Evolutionary conservation across 2,888 invertebrate species (phyloP).

Genomic region (Rhaphigaster nebulosa): DNA sequence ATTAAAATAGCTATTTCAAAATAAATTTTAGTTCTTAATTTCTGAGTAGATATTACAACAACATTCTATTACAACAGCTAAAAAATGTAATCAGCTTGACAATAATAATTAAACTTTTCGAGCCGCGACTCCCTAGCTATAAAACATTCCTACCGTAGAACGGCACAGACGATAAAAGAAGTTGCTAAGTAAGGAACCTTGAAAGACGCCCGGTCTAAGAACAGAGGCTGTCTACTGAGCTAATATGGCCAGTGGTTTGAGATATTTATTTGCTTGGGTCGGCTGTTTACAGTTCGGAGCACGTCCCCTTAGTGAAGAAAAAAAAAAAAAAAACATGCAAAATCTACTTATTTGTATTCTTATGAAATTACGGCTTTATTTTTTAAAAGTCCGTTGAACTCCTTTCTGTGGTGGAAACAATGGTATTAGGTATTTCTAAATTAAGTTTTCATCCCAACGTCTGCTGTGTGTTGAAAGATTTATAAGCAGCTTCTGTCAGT

Average conservation of each 20-base stretch:
- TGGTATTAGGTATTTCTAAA: neutral
- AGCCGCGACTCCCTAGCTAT: neutral
- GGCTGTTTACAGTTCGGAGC: conserved; percentile 7
- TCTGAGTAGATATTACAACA: too few species aligned
- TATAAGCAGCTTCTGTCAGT: neutral
- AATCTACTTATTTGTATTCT: conserved; percentile 21
- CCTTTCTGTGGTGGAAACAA: neutral
- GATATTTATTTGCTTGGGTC: conserved; percentile 12
- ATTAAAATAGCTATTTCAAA: too few species aligned
- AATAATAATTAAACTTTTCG: neutral
- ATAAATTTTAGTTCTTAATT: too few species aligned
- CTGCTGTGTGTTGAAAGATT: neutral
- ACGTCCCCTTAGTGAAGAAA: neutral
- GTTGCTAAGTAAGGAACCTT: conserved; percentile 28
- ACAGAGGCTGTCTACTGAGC: neutral
- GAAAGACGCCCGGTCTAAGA: neutral
- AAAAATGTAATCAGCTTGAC: neutral
- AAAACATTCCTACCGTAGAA: neutral
- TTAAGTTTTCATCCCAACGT: neutral
- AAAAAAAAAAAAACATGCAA: neutral
- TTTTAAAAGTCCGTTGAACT: neutral
- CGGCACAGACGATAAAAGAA: neutral
- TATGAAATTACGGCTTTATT: neutral
- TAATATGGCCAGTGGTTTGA: neutral
- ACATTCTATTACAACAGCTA: too few species aligned